These are phyloP conservation scores for Rhineura floridana DNA, from an alignment of 2,113 vertebrate species.

Conservation along the genomic window DNA sequence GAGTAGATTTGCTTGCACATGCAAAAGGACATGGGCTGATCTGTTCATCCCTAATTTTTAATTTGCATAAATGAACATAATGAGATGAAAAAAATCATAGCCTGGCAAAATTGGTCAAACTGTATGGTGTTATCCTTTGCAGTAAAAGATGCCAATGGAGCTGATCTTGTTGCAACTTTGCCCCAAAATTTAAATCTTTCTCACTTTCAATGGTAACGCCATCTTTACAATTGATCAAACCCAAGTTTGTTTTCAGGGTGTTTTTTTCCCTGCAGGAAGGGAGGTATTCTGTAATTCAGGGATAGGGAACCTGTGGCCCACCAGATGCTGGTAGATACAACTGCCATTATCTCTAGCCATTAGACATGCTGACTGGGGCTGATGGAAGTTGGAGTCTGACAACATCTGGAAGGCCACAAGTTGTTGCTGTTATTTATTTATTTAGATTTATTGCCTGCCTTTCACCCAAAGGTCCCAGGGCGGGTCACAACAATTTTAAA, in stretches of 20 bases:
- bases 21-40: neutral
- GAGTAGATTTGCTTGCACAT: neutral
- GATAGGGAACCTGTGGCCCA: no score
- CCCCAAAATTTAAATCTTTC: neutral
- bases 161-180: neutral
- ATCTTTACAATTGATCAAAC: conserved; percentile 42
- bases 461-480: no score
- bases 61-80: conserved; percentile 16
- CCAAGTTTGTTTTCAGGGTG: neutral
- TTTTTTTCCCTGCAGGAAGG: neutral
- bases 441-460: no score
- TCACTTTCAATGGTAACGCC: conserved; percentile 17
- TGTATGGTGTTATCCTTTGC: neutral
- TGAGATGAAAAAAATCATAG: conserved; percentile 35
- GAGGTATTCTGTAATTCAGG: conserved; percentile 26
- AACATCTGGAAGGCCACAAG: no score
- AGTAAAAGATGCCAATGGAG: accelerated
- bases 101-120: neutral
- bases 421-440: no score
- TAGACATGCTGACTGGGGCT: no score
- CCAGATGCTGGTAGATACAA: no score
- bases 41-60: neutral
- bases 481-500: no score
- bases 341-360: no score
- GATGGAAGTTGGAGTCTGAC: no score